Base-by-base conservation (phyloP, 92 coral and sea anemone species). In the Palythoa heliodiscus region DNA sequence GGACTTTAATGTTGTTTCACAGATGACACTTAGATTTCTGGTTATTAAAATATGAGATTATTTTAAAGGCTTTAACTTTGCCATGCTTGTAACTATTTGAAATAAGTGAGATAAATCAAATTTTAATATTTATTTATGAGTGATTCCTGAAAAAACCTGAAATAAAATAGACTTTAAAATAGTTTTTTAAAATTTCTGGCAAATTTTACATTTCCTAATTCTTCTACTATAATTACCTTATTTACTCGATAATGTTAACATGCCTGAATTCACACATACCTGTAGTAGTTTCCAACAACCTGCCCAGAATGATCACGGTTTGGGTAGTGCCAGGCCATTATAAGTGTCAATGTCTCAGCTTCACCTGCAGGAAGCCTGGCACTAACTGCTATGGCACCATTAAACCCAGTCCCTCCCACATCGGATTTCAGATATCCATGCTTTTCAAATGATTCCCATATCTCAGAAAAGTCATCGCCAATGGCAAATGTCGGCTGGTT, bases 241-340 rank as follows among this genome's bases (percentile, higher is more conserved):
- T 11, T 15, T 70, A 3, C 1, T 70, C 75, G 29, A 37, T 43
- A 43, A 6, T 43, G 50, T 5, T 43, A 8, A 43, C 50, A 43
- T 8, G 50, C 50, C 50, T 1, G 50, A 5, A 43, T 3, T 43
- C 7, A 43, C 50, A 19, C 86, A 63, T 74, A 94, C 98, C 95
- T 87, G 88, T 94, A 94, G 52, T 79, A 92, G 61, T 92, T 92
- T 11, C 98, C 98, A n/a, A 92, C 93, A 57, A 71, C 52, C 39
- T 90, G 78, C 48, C 98, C 93, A 52, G 93, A 71, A 73, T 94
- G 98, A 87, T 94, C 95, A 91, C 98, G 89, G 86, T 86, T 86
- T 19, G 98, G 98, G 79, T 94, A 94, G 93, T 90, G 72, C 98
- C 95, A 94, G 76, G 95, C 91, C 90, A 94, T 85, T 60, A 94